Evolutionary conservation across 2,113 vertebrate genomes (phyloP).

Genomic region (Nibea coibor): DNA sequence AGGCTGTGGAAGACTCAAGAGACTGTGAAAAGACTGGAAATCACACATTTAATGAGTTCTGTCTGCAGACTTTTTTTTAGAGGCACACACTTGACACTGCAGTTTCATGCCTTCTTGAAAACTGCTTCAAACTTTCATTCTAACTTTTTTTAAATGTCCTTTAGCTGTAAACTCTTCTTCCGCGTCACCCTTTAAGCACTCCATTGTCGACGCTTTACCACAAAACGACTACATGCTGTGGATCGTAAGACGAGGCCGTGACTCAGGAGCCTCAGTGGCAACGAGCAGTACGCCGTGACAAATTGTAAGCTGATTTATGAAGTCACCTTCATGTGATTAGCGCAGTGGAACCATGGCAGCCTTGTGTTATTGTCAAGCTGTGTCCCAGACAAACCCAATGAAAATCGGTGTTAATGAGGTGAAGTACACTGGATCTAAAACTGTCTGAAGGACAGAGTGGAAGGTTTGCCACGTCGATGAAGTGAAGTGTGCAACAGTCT

Average conservation of each 20-base stretch:
- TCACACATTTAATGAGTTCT: slow-evolving; percentile 42
- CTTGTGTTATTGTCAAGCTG: slow-evolving; percentile 4
- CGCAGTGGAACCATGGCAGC: not conserved
- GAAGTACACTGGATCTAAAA: not conserved
- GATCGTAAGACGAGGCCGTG: not conserved
- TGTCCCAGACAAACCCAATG: slow-evolving; percentile 20
- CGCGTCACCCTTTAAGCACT: not conserved
- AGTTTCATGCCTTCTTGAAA: not conserved
- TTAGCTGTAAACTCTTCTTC: not conserved
- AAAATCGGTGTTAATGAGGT: slow-evolving; percentile 16
- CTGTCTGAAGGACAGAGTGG: not conserved
- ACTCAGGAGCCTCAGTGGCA: slow-evolving; percentile 3
- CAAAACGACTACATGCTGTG: not conserved
- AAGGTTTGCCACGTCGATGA: not conserved
- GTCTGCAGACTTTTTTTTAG: not conserved
- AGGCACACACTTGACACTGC: not conserved
- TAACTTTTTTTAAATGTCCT: not conserved
- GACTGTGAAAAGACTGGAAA: slow-evolving; percentile 4
- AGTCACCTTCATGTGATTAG: slow-evolving; percentile 42
- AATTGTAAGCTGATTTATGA: slow-evolving; percentile 37
- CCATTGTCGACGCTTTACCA: not conserved
- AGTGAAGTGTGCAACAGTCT: not conserved
- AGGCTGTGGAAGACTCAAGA: slow-evolving; percentile 4
- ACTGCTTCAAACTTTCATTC: not conserved
- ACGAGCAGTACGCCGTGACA: not conserved